Evolutionary conservation across 2,888 invertebrate species (phyloP).

Genomic region (Pyrrhosoma nymphula): DNA sequence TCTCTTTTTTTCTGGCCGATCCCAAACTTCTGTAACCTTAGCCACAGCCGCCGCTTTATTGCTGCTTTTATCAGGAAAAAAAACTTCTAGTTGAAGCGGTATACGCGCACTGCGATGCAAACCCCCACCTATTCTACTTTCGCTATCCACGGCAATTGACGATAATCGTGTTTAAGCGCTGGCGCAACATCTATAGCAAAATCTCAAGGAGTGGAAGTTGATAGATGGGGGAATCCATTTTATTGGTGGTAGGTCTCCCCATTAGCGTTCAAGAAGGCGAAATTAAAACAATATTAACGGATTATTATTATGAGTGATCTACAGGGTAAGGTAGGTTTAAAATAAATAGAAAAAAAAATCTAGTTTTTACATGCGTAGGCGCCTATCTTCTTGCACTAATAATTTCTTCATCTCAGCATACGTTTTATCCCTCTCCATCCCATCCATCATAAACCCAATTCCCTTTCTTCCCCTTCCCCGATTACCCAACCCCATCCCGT

Average conservation of each 20-base stretch:
- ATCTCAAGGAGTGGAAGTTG: not conserved
- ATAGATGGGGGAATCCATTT: not conserved
- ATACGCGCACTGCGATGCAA: not conserved
- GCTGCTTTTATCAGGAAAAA: not conserved
- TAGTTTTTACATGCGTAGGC: too few relatives aligned
- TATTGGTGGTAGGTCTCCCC: not conserved
- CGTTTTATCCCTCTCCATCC: too few relatives aligned
- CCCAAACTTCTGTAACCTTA: not conserved
- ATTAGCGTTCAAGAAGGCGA: not conserved
- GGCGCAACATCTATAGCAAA: not conserved
- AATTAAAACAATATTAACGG: too few relatives aligned
- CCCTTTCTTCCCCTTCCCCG: too few relatives aligned
- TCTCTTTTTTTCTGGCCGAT: not conserved
- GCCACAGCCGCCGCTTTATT: not conserved
- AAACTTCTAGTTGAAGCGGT: not conserved
- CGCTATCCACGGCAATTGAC: not conserved
- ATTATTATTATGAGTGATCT: too few relatives aligned
- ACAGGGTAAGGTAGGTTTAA: too few relatives aligned
- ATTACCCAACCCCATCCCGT: too few relatives aligned
- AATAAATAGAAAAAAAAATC: too few relatives aligned
- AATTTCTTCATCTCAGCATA: too few relatives aligned
- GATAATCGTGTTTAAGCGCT: not conserved
- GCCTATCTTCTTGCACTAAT: too few relatives aligned
- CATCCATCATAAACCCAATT: too few relatives aligned
- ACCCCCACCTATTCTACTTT: not conserved